Percentiles rank a stretch among this genome's conserved stretches.
Evolutionary conservation across 92 coral and sea anemone species (phyloP).

Genomic region (Pocillopora grandis): DNA sequence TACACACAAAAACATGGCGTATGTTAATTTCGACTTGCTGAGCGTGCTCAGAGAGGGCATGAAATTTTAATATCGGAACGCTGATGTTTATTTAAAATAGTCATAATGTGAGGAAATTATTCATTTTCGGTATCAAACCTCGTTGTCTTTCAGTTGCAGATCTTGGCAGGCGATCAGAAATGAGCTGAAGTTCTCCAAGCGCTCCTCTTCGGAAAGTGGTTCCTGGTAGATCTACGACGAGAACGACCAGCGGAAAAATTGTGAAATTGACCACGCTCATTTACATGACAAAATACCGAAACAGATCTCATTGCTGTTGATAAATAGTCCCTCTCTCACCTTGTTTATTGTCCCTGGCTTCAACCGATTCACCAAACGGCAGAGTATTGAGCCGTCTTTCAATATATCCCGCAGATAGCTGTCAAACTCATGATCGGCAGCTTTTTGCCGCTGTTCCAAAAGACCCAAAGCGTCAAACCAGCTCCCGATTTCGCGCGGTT

Average conservation of each 20-base stretch:
- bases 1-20: constrained; percentile 53
- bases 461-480: constrained; percentile 76
- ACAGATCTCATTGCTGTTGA: constrained; percentile 27
- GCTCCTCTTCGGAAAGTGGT: constrained; percentile 65
- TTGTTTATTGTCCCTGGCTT: constrained; percentile 74
- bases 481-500: constrained; percentile 43
- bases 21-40: constrained; percentile 35
- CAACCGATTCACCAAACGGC: constrained; percentile 71
- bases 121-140: constrained; percentile 72
- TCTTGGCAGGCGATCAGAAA: constrained; percentile 84
- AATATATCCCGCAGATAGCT: constrained; percentile 50
- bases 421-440: constrained; percentile 45
- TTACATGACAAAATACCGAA: constrained; percentile 61
- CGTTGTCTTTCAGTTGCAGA: constrained; percentile 68
- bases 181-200: constrained; percentile 53
- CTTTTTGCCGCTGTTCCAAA: constrained; percentile 42
- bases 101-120: constrained; percentile 52
- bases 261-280: constrained; percentile 40
- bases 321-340: constrained; percentile 55
- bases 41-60: constrained; percentile 75
- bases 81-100: constrained; percentile 58
- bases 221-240: constrained; percentile 61
- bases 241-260: constrained; percentile 57
- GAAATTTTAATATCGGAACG: constrained; percentile 78
- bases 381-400: constrained; percentile 68